Evolutionary conservation across 2,797 vertebrate genomes (phyloP), one percentile per base, ranked within the genome.

Genomic region (Melanotaenia boesemani): DNA sequence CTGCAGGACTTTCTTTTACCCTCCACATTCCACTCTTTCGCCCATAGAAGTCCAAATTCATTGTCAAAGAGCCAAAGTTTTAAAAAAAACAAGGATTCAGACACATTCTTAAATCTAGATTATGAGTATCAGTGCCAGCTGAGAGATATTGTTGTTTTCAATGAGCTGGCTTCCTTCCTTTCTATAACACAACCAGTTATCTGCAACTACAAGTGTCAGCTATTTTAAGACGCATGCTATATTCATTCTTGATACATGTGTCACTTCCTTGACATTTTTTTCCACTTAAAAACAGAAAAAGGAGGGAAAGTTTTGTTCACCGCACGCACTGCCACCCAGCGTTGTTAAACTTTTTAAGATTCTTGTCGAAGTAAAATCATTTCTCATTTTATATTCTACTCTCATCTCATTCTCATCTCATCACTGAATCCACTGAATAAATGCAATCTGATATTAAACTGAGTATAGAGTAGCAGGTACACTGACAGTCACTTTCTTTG

Each of bases 181-280:
- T 71, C 67, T 77, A 69, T 54, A 81, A 74, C 79, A 72, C 77
- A 74, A 58, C 34, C 72, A 62, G 58, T 80, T 89, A 86, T 89
- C 83, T 90, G 41, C 82, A 50, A 30, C 68, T 57, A 77, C 60
- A 79, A 86, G 83, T 79, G 74, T 80, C 70, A 76, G 76, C 79
- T 92, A 91, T 91, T 92, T 89, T 85, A 68, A 75, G 84, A 84
- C 63, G 48, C 66, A 46, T 72, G 81, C 2, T 64, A 79, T 81
- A 70, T 88, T 86, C 82, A 70, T 74, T 86, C 70, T 74, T 57
- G 59, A 63, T 87, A 56, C 66, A 24, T 72, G 71, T 82, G 74
- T 73, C 69, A 84, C 79, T 85, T 89, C 74, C 79, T 76, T 62
- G 15, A 78, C 55, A 75, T 79, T 76, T 79, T 73, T 72, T 73